These are phyloP conservation scores for Dromococcyx pavoninus DNA, from an alignment of 2,797 vertebrate genomes.

Conservation along the genomic window DNA sequence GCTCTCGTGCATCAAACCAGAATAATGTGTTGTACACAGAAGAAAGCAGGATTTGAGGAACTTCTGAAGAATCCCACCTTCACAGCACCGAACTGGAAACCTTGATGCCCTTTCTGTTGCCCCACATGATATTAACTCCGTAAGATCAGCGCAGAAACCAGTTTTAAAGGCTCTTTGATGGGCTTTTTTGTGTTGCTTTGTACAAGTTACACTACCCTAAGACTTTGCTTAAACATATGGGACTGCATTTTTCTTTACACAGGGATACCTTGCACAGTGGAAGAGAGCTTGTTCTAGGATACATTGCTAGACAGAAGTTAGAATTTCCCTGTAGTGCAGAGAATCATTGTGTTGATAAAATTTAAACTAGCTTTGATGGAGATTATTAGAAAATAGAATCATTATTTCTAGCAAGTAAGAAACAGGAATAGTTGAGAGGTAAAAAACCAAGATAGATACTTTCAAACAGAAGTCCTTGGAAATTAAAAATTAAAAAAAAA, in stretches of 20 bases:
- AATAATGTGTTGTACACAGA: not conserved
- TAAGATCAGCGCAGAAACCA: not conserved
- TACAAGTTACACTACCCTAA: not conserved
- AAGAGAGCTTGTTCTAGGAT: not conserved
- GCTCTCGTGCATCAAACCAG: not conserved
- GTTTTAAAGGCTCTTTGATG: not conserved
- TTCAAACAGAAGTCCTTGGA: not conserved
- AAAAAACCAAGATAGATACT: not conserved
- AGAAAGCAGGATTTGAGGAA: not conserved
- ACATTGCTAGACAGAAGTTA: not conserved
- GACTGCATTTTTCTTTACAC: not conserved
- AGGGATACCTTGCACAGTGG: not conserved
- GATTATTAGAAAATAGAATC: not conserved
- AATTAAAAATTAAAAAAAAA: not conserved
- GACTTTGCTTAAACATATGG: not conserved
- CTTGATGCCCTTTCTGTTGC: not conserved
- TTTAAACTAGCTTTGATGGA: not conserved
- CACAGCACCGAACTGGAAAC: not conserved
- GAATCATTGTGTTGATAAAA: not conserved
- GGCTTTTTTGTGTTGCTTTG: not conserved
- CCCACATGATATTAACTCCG: not conserved
- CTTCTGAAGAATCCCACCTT: not conserved
- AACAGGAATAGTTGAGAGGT: not conserved
- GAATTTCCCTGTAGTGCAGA: not conserved
- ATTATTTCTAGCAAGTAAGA: not conserved